Base-by-base conservation (phyloP, 2,888 invertebrate species). In the Athrips mouffetella region DNA sequence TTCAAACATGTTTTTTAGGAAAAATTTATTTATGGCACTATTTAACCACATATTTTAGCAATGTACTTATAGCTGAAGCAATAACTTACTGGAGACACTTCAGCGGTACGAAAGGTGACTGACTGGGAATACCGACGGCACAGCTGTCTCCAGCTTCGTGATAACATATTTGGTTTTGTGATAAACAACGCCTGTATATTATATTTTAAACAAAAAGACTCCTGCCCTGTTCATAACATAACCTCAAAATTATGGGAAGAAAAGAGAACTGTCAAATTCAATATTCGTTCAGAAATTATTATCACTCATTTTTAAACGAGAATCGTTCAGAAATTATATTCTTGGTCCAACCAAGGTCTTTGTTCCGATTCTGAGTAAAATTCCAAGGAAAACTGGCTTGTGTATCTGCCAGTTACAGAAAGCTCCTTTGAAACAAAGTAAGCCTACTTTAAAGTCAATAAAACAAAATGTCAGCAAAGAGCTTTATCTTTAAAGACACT, bases 61-160 rank as follows among this genome's bases (percentile, higher is more conserved):
- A 8, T 35, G 10, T 18, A 18, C 18, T 3, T n/a, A 8, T 18
- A 2, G 2, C 7, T 21, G 20, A 11, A 21, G n/a, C 4, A 41
- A 27, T 15, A 20, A 68, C 82, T 79, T 73, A 87, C 87, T 23
- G 87, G 87, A 16, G 80, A 80, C 7, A 51, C 58, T 70, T 87
- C 86, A 21, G 63, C 64, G 10, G 87, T 87, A 62, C 85, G 79
- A 55, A 86, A 88, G 44, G 73, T 79, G 25, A 71, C 72, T 33
- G 78, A 65, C 59, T 87, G 85, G 1, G 86, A 85, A 67, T 87
- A 88, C 15, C 82, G 72, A 11, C 87, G 73, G 54, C 76, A 79
- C 46, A 83, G 29, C 47, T 77, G 70, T 54, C 79, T 80, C 63
- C 79, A 76, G 60, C 69, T 86, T 42, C 87, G 80, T 27, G 79